Conservation (phyloP, 2,113 vertebrate genomes). For the Syngnathus floridae region DNA sequence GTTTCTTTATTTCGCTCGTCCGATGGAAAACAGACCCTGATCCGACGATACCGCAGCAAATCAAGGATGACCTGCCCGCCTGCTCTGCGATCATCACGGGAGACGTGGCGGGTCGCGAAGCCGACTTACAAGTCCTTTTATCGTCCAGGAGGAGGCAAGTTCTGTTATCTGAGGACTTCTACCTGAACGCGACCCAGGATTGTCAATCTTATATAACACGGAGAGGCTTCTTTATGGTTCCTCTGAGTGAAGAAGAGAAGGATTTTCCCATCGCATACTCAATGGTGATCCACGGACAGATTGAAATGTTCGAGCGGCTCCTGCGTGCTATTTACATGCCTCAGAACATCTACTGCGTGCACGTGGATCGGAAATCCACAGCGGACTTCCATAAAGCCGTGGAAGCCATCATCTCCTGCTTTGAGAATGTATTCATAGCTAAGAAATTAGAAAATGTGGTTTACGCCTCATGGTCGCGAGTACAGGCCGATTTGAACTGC, state of each 20-base stretch:
- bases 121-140: conserved; percentile 54
- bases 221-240: conserved; percentile 69
- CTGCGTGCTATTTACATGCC: conserved; percentile 78
- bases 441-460: conserved; percentile 74
- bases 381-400: conserved; percentile 70
- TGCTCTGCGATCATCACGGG: conserved; percentile 72
- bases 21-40: conserved; percentile 13
- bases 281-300: conserved; percentile 86
- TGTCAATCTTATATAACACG: conserved; percentile 65
- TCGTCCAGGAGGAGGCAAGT: conserved; percentile 9
- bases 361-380: conserved; percentile 76
- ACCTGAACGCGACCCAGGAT: conserved; percentile 74
- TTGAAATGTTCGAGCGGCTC: conserved; percentile 88
- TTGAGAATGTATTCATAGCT: conserved; percentile 85
- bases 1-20: conserved; percentile 7
- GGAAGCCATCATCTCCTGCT: conserved; percentile 73
- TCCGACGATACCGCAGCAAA: conserved; percentile 11
- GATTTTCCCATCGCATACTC: conserved; percentile 83
- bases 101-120: conserved; percentile 34
- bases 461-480: conserved; percentile 84
- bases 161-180: conserved; percentile 47
- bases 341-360: conserved; percentile 89
- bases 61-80: conserved; percentile 51
- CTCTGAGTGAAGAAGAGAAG: conserved; percentile 77
- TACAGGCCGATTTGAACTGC: conserved; percentile 92